Evolutionary conservation across 2,888 invertebrate species (phyloP), one percentile per base, ranked within the genome.

Genomic region (Meloe dianella): DNA sequence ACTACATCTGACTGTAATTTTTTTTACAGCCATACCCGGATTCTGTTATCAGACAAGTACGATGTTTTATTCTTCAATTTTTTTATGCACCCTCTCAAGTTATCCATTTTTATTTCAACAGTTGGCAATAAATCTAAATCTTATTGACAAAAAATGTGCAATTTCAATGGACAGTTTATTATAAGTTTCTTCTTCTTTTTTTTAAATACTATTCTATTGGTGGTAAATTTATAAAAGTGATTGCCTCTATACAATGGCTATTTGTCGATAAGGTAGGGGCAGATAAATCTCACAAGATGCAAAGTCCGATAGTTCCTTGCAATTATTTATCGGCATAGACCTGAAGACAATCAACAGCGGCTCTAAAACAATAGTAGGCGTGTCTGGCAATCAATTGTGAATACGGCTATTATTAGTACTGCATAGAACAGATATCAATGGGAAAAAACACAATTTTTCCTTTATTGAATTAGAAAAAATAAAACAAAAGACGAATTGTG

Each of bases 311-410:
- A 80, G 61, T 78, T 77, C 77, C 75, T 79, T 77, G 78, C 79
- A 79, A 81, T 80, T 81, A 81, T 80, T 79, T 80, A 81, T 79
- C 79, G 76, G 77, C 74, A 76, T 75, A 75, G 77, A 78, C 77
- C 78, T 77, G 81, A 80, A 82, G 80, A 82, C 82, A 81, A 82
- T 83, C 82, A 82, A 81, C 82, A 81, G 80, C 79, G 82, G 80
- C 79, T 81, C 78, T 80, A 81, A 82, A 81, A 84, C 83, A 83
- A 83, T 83, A 83, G 83, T 82, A 75, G 84, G 84, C 82, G 84
- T 80, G 75, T 64, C 77, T 73, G 66, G 80, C 81, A 81, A 82
- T 83, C 83, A 83, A 82, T 83, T 83, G 80, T 80, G 74, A 79
- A 78, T 79, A 75, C 78, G 77, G 80, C 80, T 81, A 82, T 82